Conservation (phyloP, 2,797 vertebrate species). For the Rhabdomys pumilio region DNA sequence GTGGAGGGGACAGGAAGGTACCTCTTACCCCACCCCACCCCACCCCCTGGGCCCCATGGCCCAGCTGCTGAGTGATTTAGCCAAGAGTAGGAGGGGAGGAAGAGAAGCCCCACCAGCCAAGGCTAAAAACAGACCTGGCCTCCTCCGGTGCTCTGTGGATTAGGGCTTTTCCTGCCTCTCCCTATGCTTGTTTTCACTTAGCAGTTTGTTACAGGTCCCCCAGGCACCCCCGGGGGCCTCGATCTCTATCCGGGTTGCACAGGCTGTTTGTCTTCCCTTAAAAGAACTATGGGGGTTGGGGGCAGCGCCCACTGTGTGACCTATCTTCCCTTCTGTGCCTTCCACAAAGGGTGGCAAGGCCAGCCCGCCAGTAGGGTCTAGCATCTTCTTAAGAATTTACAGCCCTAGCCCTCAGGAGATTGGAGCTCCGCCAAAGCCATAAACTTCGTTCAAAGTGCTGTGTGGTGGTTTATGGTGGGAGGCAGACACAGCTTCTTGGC, state of each 20-base stretch:
- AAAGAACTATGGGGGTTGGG: background rate
- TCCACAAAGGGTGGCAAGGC: background rate
- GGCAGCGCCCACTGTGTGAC: background rate
- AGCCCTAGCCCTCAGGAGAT: constrained; percentile 40
- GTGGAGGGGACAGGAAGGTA: constrained; percentile 35
- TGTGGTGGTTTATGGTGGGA: constrained; percentile 28
- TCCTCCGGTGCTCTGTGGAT: background rate
- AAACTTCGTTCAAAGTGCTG: constrained; percentile 56
- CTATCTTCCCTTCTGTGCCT: background rate
- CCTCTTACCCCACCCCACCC: background rate
- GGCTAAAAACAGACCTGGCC: constrained; percentile 53
- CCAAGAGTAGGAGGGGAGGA: constrained; percentile 28
- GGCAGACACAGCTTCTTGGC: constrained; percentile 47
- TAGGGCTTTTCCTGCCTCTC: constrained; percentile 9
- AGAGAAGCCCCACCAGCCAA: background rate
- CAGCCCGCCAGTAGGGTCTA: background rate
- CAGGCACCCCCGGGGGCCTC: background rate
- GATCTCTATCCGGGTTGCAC: background rate
- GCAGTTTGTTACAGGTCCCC: background rate
- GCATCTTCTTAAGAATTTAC: constrained; percentile 57
- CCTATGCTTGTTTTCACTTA: background rate
- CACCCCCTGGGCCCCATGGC: background rate
- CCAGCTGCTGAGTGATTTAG: constrained; percentile 48
- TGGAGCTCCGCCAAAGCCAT: constrained; percentile 66
- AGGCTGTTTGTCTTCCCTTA: background rate